A percentile compares a stretch with the other conserved stretches of the same genome.
These are phyloP conservation scores for Nemopilema nomurai DNA, from an alignment of 30 jellyfish, hydroid and myxozoan species.

Conservation along the genomic window DNA sequence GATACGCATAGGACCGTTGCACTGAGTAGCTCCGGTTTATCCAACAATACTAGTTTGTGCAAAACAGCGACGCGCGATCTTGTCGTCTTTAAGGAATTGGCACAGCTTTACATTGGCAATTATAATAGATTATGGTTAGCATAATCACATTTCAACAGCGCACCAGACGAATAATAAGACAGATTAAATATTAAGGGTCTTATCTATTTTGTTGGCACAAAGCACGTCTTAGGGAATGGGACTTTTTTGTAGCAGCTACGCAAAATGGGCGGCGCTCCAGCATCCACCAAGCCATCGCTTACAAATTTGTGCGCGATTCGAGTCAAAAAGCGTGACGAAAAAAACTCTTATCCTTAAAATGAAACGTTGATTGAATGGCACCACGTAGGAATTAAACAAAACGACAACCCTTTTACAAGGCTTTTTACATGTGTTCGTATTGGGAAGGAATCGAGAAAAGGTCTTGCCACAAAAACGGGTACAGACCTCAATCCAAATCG, in stretches of 20 bases:
- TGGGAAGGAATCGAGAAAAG: too few species aligned
- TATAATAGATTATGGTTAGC: not conserved
- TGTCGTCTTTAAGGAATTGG: not conserved
- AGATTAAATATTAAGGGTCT: not conserved
- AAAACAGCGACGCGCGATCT: not conserved
- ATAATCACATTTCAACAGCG: not conserved
- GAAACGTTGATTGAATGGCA: not conserved
- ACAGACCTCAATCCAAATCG: too few species aligned
- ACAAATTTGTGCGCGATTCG: not conserved
- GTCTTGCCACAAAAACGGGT: too few species aligned
- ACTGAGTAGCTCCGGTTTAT: not conserved
- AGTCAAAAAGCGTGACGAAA: not conserved
- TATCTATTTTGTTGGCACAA: not conserved
- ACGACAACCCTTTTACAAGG: too few species aligned
- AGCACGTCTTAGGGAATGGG: not conserved
- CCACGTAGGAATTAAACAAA: not conserved
- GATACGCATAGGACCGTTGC: not conserved
- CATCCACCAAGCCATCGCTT: not conserved
- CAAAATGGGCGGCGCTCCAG: not conserved
- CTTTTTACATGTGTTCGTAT: too few species aligned
- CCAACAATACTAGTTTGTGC: not conserved
- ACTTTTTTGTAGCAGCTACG: not conserved
- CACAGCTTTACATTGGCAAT: not conserved
- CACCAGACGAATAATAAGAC: not conserved
- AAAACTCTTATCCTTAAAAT: not conserved